Percentiles rank a stretch among this genome's conserved stretches.
Evolutionary conservation across 1,140 invertebrate genomes (phyloP).

Genomic region (Neelides sp.): DNA sequence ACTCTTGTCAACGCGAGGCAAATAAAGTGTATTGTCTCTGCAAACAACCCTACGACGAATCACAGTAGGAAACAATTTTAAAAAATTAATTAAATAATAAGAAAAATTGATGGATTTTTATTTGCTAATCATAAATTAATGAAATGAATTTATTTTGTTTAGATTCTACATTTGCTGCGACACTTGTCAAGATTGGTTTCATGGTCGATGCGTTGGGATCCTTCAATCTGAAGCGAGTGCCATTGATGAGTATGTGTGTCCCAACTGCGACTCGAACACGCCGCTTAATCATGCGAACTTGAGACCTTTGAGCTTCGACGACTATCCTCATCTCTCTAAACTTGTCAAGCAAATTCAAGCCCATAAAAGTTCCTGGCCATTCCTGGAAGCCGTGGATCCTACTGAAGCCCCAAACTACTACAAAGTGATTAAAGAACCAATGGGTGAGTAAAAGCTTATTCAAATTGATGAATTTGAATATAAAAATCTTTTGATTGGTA

Average conservation of each 20-base stretch:
- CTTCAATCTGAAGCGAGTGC: conserved; percentile 84
- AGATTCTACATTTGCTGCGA: conserved; percentile 97
- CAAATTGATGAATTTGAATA: neutral
- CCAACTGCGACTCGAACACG: conserved; percentile 79
- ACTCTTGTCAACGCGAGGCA: conserved; percentile 49
- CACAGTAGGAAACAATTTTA: conserved; percentile 57
- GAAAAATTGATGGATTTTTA: neutral
- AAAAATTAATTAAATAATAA: conserved; percentile 3
- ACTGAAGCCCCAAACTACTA: conserved; percentile 94
- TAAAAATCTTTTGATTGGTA: too few relatives aligned
- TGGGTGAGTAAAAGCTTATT: conserved; percentile 77
- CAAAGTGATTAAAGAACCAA: conserved; percentile 92
- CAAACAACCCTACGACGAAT: conserved; percentile 90
- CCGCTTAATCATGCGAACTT: conserved; percentile 78
- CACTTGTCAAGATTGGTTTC: conserved; percentile 97
- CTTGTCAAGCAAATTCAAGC: conserved; percentile 80
- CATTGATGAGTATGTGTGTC: conserved; percentile 93
- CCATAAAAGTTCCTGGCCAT: conserved; percentile 91
- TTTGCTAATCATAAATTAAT: neutral
- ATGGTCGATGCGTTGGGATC: conserved; percentile 92
- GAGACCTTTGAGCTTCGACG: conserved; percentile 66
- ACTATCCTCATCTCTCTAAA: conserved; percentile 69
- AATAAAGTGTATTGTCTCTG: conserved; percentile 76
- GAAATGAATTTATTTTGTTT: conserved; percentile 32
- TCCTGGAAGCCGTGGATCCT: conserved; percentile 90